A percentile compares a stretch with the other conserved stretches of the same genome.
Conservation (phyloP, 2,888 invertebrate species). For the Amphipoea lucens region DNA sequence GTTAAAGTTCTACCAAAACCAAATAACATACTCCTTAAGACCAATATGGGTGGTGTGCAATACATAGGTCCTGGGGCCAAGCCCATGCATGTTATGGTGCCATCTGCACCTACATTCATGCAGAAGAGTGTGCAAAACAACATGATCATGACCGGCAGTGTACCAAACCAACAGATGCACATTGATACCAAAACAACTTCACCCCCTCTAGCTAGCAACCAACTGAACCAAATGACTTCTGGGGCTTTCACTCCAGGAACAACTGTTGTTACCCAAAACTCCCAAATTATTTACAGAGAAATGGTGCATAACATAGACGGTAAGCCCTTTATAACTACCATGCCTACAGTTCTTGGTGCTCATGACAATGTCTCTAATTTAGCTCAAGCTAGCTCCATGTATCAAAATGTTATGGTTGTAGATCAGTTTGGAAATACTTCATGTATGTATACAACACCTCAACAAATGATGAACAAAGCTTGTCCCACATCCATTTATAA, state of each 20-base stretch:
- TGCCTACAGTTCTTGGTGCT: slow-evolving; percentile 80
- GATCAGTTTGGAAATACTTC: slow-evolving; percentile 87
- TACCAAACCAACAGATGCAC: slow-evolving; percentile 76
- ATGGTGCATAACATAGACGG: slow-evolving; percentile 87
- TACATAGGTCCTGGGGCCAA: slow-evolving; percentile 81
- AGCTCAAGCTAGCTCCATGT: slow-evolving; percentile 83
- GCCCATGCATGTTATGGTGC: slow-evolving; percentile 83
- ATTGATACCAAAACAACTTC: slow-evolving; percentile 77
- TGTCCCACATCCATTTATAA: slow-evolving; percentile 76
- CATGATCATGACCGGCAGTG: slow-evolving; percentile 83
- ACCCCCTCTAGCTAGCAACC: slow-evolving; percentile 76
- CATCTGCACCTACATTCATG: slow-evolving; percentile 82
- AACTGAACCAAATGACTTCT: slow-evolving; percentile 79
- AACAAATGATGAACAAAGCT: slow-evolving; percentile 78
- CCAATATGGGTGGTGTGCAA: slow-evolving; percentile 81
- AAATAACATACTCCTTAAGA: slow-evolving; percentile 84
- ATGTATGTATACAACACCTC: slow-evolving; percentile 85
- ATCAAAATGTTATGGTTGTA: slow-evolving; percentile 88
- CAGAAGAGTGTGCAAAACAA: slow-evolving; percentile 87
- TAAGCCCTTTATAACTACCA: slow-evolving; percentile 83
- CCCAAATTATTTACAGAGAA: slow-evolving; percentile 88
- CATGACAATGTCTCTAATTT: slow-evolving; percentile 83
- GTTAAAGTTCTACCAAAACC: slow-evolving; percentile 83
- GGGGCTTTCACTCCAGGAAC: slow-evolving; percentile 82
- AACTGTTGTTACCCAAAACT: slow-evolving; percentile 87